These are phyloP conservation scores for Melolontha melolontha DNA, from an alignment of 2,888 invertebrate genomes.

Conservation along the genomic window DNA sequence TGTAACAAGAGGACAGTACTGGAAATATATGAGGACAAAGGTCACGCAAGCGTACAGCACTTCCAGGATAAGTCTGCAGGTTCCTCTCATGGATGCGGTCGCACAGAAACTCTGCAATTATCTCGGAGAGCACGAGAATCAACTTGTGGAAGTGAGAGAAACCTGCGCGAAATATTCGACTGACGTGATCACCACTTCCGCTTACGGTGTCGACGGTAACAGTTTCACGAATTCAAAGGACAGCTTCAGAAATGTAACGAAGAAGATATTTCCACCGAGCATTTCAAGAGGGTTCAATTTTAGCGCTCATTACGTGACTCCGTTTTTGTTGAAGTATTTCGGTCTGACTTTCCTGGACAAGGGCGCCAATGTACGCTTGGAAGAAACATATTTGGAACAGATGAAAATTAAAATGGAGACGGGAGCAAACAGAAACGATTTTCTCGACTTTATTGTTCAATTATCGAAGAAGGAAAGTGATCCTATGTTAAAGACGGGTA, in stretches of 20 bases:
- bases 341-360: slow-evolving; percentile 39
- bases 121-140: slow-evolving; percentile 4
- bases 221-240: slow-evolving; percentile 57
- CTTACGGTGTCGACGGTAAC: slow-evolving; percentile 62
- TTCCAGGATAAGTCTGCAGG: slow-evolving; percentile 69
- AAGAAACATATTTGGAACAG: slow-evolving; percentile 37
- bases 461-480: slow-evolving; percentile 61
- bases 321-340: slow-evolving; percentile 44
- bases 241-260: slow-evolving; percentile 58
- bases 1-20: slow-evolving; percentile 66
- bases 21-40: slow-evolving; percentile 68
- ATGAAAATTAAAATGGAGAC: slow-evolving; percentile 43
- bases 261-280: slow-evolving; percentile 34
- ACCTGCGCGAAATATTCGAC: slow-evolving; percentile 60
- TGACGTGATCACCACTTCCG: slow-evolving; percentile 63
- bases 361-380: slow-evolving; percentile 31
- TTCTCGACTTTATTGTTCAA: slow-evolving; percentile 71
- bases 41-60: slow-evolving; percentile 69
- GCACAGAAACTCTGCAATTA: slow-evolving; percentile 48
- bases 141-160: slow-evolving; percentile 50
- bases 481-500: slow-evolving; percentile 12
- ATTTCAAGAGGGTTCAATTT: slow-evolving; percentile 50
- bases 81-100: slow-evolving; percentile 64
- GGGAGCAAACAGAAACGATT: slow-evolving; percentile 66
- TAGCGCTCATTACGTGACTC: slow-evolving; percentile 47